Percentiles rank a stretch among this genome's conserved stretches.
These are phyloP conservation scores for Harpalus rufipes DNA, from an alignment of 2,888 invertebrate genomes.

Conservation along the genomic window DNA sequence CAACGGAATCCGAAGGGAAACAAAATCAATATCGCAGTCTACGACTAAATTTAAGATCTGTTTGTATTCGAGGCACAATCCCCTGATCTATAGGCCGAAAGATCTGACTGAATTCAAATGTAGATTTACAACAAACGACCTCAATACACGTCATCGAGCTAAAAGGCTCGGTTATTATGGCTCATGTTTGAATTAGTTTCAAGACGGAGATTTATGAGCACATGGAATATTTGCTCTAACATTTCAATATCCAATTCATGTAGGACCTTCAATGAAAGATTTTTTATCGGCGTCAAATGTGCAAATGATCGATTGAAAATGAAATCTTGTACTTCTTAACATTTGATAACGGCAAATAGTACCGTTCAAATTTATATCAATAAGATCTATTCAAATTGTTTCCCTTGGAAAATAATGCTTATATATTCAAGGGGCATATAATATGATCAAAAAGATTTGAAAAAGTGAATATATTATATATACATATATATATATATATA, in stretches of 20 bases:
- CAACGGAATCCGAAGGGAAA: slow-evolving; percentile 27
- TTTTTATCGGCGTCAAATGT: not conserved
- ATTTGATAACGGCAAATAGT: too few species aligned
- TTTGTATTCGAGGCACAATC: slow-evolving; percentile 58
- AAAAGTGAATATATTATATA: too few species aligned
- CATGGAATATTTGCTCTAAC: slow-evolving; percentile 1
- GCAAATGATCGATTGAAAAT: not conserved
- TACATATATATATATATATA: too few species aligned
- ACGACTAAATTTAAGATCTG: slow-evolving; percentile 54
- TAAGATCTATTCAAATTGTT: too few species aligned
- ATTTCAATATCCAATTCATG: slow-evolving; percentile 31
- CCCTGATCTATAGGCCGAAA: slow-evolving; percentile 35
- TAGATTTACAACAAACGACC: slow-evolving; percentile 42
- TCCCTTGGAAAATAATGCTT: too few species aligned
- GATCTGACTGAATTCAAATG: slow-evolving; percentile 58
- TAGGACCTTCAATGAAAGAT: not conserved
- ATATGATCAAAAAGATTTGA: too few species aligned
- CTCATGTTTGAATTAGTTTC: slow-evolving; percentile 50
- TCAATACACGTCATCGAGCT: slow-evolving; percentile 33
- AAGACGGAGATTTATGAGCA: slow-evolving; percentile 28
- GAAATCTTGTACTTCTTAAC: not conserved
- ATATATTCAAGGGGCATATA: too few species aligned
- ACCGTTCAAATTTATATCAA: too few species aligned
- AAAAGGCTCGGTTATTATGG: slow-evolving; percentile 49
- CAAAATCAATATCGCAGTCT: slow-evolving; percentile 58